phyloP scores from a whole-genome alignment of 1,140 invertebrate species.

The Plectrocnemia conspersa region DNA sequence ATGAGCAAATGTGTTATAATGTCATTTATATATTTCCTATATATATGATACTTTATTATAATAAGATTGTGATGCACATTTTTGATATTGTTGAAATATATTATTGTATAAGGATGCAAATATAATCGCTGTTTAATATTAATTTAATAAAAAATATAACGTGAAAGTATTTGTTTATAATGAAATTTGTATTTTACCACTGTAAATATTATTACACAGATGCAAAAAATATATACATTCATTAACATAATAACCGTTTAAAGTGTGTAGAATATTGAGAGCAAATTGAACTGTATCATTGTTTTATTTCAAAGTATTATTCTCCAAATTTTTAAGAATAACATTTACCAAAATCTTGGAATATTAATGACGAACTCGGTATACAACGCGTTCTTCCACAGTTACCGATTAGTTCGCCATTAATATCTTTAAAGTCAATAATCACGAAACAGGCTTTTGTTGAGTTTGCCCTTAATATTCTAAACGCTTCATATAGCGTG shows the following conservation, averaged over 20 bases:
- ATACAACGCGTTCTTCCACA: no score
- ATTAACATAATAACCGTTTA: no score
- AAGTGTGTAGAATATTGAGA: no score
- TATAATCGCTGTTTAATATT: not conserved
- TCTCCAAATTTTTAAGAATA: no score
- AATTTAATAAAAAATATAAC: not conserved
- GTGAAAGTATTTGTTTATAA: slow-evolving; percentile 2
- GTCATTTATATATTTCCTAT: not conserved
- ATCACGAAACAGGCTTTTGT: no score
- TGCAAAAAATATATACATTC: no score
- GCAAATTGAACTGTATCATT: no score
- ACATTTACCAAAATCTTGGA: no score
- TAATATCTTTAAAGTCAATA: not conserved
- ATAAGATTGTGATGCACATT: slow-evolving; percentile 1
- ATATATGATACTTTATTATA: not conserved
- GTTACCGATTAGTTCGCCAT: no score
- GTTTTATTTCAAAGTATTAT: no score
- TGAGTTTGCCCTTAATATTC: not conserved
- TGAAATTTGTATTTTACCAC: not conserved
- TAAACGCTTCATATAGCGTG: not conserved
- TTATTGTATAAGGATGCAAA: not conserved
- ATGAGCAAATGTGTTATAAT: not conserved
- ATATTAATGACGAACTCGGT: no score
- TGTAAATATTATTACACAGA: not conserved
- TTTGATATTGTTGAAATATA: not conserved